These are phyloP conservation scores for Spodoptera frugiperda DNA, from an alignment of 1,140 invertebrate genomes.

Conservation along the genomic window DNA sequence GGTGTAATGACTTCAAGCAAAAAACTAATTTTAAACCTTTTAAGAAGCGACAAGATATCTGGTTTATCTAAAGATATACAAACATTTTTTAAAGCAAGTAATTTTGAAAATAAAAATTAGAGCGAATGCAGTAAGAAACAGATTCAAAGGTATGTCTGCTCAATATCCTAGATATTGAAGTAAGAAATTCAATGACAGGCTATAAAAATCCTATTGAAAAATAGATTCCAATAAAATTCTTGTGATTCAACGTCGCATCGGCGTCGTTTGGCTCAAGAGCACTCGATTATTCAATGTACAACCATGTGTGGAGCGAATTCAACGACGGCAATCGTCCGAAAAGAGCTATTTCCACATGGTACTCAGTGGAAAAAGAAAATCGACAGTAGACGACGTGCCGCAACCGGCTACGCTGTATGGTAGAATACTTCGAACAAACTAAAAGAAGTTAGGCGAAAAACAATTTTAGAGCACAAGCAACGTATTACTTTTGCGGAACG, in stretches of 20 bases:
- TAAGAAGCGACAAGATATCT: too few relatives aligned
- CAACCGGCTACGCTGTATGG: conserved; percentile 24
- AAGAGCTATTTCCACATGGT: conserved; percentile 75
- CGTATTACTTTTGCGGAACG: conserved; percentile 21
- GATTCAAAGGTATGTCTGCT: too few relatives aligned
- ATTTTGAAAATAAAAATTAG: too few relatives aligned
- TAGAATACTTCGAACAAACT: conserved; percentile 36
- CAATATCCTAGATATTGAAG: background rate
- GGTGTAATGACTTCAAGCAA: background rate
- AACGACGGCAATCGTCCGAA: conserved; percentile 68
- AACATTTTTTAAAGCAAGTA: too few relatives aligned
- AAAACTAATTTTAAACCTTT: too few relatives aligned
- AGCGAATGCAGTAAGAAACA: too few relatives aligned
- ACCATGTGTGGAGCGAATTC: conserved; percentile 63
- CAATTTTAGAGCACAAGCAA: conserved; percentile 33
- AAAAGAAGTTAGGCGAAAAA: conserved; percentile 38
- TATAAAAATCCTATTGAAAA: conserved; percentile 22
- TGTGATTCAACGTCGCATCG: conserved; percentile 59
- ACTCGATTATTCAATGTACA: conserved; percentile 73
- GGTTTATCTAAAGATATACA: too few relatives aligned
- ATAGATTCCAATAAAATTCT: conserved; percentile 67
- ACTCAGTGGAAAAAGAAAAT: conserved; percentile 60
- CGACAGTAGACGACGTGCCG: conserved; percentile 53
- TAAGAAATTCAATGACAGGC: background rate
- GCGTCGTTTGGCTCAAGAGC: conserved; percentile 65